Percentiles rank a stretch among this genome's conserved stretches.
Evolutionary conservation across 64 coral and sea anemone species (phyloP).

Genomic region (Hydrozoanthus tunicans): DNA sequence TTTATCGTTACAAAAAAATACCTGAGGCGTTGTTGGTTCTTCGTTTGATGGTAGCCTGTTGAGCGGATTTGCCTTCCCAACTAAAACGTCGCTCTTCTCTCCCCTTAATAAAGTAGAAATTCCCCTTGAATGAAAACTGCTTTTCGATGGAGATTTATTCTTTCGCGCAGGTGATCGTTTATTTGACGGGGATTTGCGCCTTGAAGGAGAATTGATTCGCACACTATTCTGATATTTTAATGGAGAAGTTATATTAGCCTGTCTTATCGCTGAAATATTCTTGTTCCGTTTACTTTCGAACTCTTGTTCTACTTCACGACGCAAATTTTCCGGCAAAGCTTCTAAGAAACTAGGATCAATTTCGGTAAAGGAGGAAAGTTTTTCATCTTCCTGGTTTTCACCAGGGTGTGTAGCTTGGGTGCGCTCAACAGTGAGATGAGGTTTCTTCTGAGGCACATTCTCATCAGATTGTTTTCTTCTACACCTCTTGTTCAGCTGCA

Average conservation of each 20-base stretch:
- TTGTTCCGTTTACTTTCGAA: conserved; percentile 22
- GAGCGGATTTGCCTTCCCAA: neutral
- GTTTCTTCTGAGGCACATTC: neutral
- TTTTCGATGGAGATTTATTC: conserved; percentile 30
- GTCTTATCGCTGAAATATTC: neutral
- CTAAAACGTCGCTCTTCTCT: neutral
- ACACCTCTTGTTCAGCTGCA: neutral
- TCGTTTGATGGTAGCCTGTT: neutral
- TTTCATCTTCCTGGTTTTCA: neutral
- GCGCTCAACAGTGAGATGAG: neutral
- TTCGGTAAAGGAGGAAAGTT: conserved; percentile 22
- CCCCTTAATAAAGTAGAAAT: neutral
- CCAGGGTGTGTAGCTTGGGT: neutral
- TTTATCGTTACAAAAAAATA: neutral
- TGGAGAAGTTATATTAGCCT: neutral
- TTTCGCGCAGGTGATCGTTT: conserved; percentile 22
- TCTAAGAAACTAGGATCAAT: conserved; percentile 51
- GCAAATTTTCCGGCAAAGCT: conserved; percentile 46
- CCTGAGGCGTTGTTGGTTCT: neutral
- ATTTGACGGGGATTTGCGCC: neutral
- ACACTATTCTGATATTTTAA: neutral
- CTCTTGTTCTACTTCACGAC: conserved; percentile 37
- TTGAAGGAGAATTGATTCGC: conserved; percentile 24
- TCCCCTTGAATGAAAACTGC: neutral
- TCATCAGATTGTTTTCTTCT: neutral